Conservation (phyloP, 64 coral and sea anemone species). For the Montipora capricornis region DNA sequence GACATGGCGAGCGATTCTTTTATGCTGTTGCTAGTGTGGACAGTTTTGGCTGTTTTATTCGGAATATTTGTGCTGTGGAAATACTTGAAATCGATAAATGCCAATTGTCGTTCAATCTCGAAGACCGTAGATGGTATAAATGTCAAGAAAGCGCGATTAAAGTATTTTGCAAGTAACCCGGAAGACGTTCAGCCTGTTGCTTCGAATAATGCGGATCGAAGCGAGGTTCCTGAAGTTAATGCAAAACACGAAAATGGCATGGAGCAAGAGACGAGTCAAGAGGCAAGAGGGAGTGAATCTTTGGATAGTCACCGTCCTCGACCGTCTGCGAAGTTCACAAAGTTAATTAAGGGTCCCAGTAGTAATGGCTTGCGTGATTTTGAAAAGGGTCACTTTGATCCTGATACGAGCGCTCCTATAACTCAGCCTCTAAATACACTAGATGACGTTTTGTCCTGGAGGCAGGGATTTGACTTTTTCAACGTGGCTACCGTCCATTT, state of each 20-base stretch:
- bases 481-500: constrained; percentile 64
- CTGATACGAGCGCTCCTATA: constrained; percentile 55
- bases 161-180: constrained; percentile 18
- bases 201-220: not conserved
- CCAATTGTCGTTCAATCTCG: not conserved
- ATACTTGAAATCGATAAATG: constrained; percentile 1
- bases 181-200: not conserved
- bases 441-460: constrained; percentile 69
- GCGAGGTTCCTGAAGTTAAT: not conserved
- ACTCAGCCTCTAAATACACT: constrained; percentile 67
- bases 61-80: constrained; percentile 38
- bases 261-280: not conserved
- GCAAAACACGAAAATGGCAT: not conserved
- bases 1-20: constrained; percentile 27
- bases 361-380: not conserved
- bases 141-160: constrained; percentile 10
- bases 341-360: not conserved
- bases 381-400: constrained; percentile 38
- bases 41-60: constrained; percentile 29
- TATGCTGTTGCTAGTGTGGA: constrained; percentile 22
- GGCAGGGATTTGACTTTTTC: constrained; percentile 72
- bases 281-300: not conserved
- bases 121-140: not conserved
- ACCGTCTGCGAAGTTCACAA: not conserved
- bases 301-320: not conserved